phyloP scores from a whole-genome alignment of 2,888 invertebrate species.

The Timema podura region DNA sequence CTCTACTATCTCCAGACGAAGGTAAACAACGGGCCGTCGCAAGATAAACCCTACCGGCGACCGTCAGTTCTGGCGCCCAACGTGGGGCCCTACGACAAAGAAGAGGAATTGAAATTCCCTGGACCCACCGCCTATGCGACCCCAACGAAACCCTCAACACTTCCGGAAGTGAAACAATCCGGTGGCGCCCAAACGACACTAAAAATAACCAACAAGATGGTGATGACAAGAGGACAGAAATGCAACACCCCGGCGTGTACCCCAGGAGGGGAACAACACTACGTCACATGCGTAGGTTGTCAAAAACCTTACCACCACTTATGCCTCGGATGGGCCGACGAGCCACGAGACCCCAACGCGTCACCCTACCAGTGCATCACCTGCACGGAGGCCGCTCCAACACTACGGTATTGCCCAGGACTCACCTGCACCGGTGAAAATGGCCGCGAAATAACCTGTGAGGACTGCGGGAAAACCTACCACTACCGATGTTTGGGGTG shows the following conservation, averaged over 20 bases:
- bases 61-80: neutral
- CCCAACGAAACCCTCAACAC: neutral
- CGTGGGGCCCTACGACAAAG: neutral
- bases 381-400: too few species aligned
- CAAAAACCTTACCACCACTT: neutral
- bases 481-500: neutral
- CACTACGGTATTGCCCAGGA: too few species aligned
- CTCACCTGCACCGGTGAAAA: too few species aligned
- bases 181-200: neutral
- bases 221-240: neutral
- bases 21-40: too few species aligned
- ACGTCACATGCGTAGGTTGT: neutral
- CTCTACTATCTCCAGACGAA: too few species aligned
- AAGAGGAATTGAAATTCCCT: neutral
- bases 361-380: neutral
- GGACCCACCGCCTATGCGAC: neutral
- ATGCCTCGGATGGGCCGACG: neutral
- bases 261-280: slow-evolving; percentile 1
- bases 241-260: neutral
- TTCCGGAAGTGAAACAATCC: neutral
- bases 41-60: neutral
- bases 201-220: neutral
- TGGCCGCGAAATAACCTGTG: neutral
- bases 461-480: neutral
- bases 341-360: neutral